Conservation (phyloP, 2,797 vertebrate species). For the Rhynchonycteris naso region DNA sequence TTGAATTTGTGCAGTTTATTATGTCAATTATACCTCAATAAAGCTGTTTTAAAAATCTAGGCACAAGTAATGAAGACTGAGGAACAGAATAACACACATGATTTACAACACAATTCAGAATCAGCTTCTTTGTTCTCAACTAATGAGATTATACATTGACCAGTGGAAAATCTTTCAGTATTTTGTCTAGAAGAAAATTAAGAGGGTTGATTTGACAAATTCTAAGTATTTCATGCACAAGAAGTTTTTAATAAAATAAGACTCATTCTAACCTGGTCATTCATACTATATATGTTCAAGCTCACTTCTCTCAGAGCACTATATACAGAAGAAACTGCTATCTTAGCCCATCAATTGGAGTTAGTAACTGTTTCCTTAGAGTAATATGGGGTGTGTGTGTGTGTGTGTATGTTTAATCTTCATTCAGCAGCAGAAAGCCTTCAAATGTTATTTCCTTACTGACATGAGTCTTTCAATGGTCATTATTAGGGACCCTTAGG, state of each 20-base stretch:
- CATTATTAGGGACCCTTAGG: neutral
- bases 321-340: neutral
- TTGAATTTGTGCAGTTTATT: neutral
- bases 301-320: neutral
- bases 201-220: neutral
- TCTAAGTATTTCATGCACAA: neutral
- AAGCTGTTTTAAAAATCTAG: neutral
- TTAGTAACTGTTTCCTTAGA: neutral
- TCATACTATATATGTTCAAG: neutral
- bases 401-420: neutral
- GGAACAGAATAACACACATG: neutral
- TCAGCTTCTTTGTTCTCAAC: neutral
- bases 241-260: neutral
- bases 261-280: neutral
- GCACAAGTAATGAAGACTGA: neutral
- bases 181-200: slow-evolving; percentile 30
- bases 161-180: neutral
- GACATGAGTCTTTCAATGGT: neutral
- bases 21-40: neutral
- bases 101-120: neutral
- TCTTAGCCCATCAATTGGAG: neutral
- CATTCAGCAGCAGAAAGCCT: neutral
- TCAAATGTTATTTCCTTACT: neutral
- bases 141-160: neutral
- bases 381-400: neutral